phyloP scores from a whole-genome alignment of 2,113 vertebrate species.

The Silurus glanis region DNA sequence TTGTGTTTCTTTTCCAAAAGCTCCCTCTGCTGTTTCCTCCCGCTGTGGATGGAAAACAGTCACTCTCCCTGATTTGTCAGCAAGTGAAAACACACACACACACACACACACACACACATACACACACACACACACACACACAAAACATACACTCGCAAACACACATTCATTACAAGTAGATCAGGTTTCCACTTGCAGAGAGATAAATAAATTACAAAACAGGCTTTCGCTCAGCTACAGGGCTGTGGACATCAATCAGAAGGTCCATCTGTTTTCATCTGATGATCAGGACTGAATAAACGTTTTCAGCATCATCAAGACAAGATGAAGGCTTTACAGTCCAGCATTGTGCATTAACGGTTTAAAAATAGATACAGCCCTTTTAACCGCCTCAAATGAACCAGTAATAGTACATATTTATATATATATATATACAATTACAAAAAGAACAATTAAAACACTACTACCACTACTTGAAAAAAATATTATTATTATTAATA shows the following conservation, averaged over 20 bases:
- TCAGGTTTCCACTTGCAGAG: constrained; percentile 9
- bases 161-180: constrained; percentile 11
- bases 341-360: neutral
- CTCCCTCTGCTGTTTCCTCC: constrained; percentile 38
- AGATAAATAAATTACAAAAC: constrained; percentile 31
- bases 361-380: neutral
- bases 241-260: constrained; percentile 20
- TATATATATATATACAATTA: neutral
- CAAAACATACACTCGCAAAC: constrained; percentile 21
- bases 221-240: neutral
- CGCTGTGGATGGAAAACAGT: constrained; percentile 49
- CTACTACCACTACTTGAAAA: too few relatives aligned
- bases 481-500: neutral
- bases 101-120: constrained; percentile 18
- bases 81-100: neutral
- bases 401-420: neutral
- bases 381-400: neutral
- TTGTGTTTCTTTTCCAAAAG: constrained; percentile 32
- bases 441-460: too few relatives aligned
- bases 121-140: constrained; percentile 10
- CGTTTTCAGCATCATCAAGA: neutral
- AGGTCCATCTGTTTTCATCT: constrained; percentile 30
- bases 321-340: neutral
- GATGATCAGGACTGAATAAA: constrained; percentile 12
- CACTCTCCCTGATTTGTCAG: constrained; percentile 62